Evolutionary conservation across 2,797 vertebrate genomes (phyloP).

Genomic region (Adrianichthys oophorus): DNA sequence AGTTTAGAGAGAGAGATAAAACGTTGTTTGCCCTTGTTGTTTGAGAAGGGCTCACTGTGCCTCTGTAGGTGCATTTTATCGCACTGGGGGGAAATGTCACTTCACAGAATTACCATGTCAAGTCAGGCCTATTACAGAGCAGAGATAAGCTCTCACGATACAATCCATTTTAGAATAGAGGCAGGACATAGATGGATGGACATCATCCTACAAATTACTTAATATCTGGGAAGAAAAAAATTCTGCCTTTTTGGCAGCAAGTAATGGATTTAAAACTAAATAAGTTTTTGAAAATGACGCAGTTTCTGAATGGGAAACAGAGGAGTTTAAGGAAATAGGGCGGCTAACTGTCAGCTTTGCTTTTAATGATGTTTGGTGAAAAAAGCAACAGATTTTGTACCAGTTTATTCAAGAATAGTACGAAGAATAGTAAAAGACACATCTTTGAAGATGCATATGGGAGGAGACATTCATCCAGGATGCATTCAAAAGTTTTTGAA

Average conservation of each 20-base stretch:
- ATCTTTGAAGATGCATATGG: constrained; percentile 42
- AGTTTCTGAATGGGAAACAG: constrained; percentile 48
- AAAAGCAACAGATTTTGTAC: constrained; percentile 75
- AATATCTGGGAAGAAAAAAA: constrained; percentile 30
- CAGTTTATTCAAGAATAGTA: constrained; percentile 60
- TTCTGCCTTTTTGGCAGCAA: constrained; percentile 56
- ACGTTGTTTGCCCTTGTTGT: constrained; percentile 14
- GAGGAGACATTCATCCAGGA: too few relatives aligned
- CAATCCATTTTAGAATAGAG: constrained; percentile 28
- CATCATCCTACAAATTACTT: constrained; percentile 54
- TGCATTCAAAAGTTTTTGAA: too few relatives aligned
- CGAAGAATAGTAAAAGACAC: constrained; percentile 67
- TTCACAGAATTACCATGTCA: constrained; percentile 14
- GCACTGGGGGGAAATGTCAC: constrained; percentile 10
- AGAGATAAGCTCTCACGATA: constrained; percentile 41
- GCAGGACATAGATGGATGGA: constrained; percentile 38
- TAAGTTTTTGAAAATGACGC: constrained; percentile 50
- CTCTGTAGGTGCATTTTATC: constrained; percentile 44
- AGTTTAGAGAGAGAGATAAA: constrained; percentile 50
- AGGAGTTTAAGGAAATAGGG: constrained; percentile 67
- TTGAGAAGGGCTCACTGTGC: constrained; percentile 27
- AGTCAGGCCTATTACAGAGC: constrained; percentile 38
- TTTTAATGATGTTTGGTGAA: constrained; percentile 56
- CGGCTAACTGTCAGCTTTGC: constrained; percentile 66
- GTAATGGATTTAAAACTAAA: constrained; percentile 58